These are phyloP conservation scores for Tylochromis polylepis DNA, from an alignment of 2,113 vertebrate species.

Conservation along the genomic window DNA sequence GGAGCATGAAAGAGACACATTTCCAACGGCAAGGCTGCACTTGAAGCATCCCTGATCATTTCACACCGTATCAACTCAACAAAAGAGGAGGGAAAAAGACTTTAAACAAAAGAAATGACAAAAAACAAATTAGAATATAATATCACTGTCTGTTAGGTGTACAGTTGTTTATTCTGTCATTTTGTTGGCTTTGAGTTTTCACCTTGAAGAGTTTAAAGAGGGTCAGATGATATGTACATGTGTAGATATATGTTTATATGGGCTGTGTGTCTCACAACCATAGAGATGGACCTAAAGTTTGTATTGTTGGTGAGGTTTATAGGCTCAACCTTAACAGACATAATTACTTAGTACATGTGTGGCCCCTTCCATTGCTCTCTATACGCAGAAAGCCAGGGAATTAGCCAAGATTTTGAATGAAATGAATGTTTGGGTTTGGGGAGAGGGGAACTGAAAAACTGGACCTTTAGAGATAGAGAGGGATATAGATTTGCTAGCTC, in stretches of 20 bases:
- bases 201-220: constrained; percentile 49
- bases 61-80: constrained; percentile 45
- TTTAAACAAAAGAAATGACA: constrained; percentile 40
- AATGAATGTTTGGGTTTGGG: constrained; percentile 60
- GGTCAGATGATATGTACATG: constrained; percentile 51
- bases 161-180: constrained; percentile 61
- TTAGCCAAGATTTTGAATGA: constrained; percentile 28
- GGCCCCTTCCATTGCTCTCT: constrained; percentile 28
- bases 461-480: constrained; percentile 55
- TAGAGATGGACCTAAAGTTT: constrained; percentile 70
- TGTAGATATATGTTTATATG: constrained; percentile 70
- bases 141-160: constrained; percentile 68
- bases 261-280: constrained; percentile 46
- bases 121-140: constrained; percentile 46
- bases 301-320: constrained; percentile 59
- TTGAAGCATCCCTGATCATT: constrained; percentile 39
- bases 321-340: constrained; percentile 25
- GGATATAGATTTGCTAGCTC: constrained; percentile 28
- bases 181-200: constrained; percentile 47
- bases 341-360: constrained; percentile 19
- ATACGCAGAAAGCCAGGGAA: constrained; percentile 19
- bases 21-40: constrained; percentile 37
- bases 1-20: constrained; percentile 50
- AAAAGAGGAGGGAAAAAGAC: constrained; percentile 29
- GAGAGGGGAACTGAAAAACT: constrained; percentile 14